Conservation (phyloP, 2,113 vertebrate genomes). For the Hassar affinis region DNA sequence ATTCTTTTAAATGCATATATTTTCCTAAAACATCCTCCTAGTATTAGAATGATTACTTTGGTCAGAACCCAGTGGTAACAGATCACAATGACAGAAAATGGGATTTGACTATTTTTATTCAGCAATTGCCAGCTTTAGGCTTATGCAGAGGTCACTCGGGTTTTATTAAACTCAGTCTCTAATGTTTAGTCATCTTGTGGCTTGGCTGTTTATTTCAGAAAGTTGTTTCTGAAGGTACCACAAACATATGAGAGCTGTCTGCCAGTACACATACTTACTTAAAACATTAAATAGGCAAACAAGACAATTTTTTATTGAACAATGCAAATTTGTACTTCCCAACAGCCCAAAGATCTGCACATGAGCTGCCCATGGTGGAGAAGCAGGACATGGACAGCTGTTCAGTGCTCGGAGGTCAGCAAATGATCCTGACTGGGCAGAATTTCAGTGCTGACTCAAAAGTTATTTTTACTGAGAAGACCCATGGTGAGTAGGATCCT, state of each 20-base stretch:
- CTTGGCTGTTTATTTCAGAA: background rate
- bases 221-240: background rate
- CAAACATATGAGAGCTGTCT: background rate
- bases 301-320: background rate
- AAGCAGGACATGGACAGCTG: constrained; percentile 93
- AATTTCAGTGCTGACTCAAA: constrained; percentile 97
- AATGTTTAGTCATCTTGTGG: background rate
- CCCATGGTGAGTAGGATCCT: constrained; percentile 77
- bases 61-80: background rate
- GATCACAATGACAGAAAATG: background rate
- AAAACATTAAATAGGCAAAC: background rate
- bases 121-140: background rate
- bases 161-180: constrained; percentile 11
- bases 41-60: background rate
- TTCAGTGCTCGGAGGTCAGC: constrained; percentile 91
- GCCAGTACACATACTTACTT: background rate
- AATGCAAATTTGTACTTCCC: constrained; percentile 48
- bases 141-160: background rate
- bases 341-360: constrained; percentile 93
- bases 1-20: background rate
- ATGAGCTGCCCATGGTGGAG: constrained; percentile 97
- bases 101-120: background rate
- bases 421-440: constrained; percentile 95
- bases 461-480: constrained; percentile 93
- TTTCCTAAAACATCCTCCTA: background rate